Percentiles rank a stretch among this genome's conserved stretches.
Conservation (phyloP, 2,888 invertebrate species). For the Caenorhabditis afra region DNA sequence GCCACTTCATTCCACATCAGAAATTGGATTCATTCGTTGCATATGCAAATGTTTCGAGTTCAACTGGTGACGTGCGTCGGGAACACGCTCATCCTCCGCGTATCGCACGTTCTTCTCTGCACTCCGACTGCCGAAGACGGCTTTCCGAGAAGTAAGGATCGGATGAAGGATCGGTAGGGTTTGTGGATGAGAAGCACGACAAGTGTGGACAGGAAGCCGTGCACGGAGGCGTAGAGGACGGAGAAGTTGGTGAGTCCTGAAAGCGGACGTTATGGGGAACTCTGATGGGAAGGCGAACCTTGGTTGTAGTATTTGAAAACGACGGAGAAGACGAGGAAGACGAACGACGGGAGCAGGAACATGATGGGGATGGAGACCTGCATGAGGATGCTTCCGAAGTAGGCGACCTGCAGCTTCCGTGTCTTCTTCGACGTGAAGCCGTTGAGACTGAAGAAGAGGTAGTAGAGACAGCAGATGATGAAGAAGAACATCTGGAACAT, state of each 20-base stretch:
- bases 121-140: not conserved
- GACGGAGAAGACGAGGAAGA: constrained; percentile 29
- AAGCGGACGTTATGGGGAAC: not conserved
- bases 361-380: constrained; percentile 36
- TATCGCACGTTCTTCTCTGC: constrained; percentile 13
- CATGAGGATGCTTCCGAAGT: constrained; percentile 31
- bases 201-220: constrained; percentile 33
- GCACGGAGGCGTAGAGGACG: constrained; percentile 32
- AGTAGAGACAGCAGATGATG: constrained; percentile 32
- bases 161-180: constrained; percentile 37
- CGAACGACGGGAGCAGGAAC: constrained; percentile 25
- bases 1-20: no score
- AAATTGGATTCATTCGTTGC: no score
- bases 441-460: constrained; percentile 27
- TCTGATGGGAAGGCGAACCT: not conserved
- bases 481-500: constrained; percentile 30
- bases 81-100: constrained; percentile 29
- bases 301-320: constrained; percentile 41
- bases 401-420: constrained; percentile 36
- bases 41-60: no score
- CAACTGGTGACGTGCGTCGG: constrained; percentile 19
- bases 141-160: constrained; percentile 17
- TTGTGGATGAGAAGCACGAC: constrained; percentile 40
- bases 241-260: constrained; percentile 40
- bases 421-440: constrained; percentile 49